Evolutionary conservation across 2,888 invertebrate species (phyloP).

Genomic region (Caenorhabditis becei): DNA sequence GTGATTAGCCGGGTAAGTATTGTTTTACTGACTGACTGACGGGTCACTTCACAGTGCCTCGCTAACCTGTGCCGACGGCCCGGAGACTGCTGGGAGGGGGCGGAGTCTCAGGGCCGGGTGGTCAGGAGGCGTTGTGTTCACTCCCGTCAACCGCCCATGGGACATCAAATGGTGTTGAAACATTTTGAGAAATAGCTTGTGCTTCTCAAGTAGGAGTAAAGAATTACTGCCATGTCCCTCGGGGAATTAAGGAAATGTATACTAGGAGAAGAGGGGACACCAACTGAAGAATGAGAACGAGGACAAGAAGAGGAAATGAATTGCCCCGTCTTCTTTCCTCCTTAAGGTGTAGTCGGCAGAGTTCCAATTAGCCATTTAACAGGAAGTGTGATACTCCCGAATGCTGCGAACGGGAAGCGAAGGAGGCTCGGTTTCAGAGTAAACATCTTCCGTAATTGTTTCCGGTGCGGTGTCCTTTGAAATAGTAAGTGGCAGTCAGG

Average conservation of each 20-base stretch:
- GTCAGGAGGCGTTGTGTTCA: constrained; percentile 33
- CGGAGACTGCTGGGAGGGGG: constrained; percentile 14
- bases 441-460: constrained; percentile 54
- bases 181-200: constrained; percentile 56
- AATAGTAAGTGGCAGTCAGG: constrained; percentile 20
- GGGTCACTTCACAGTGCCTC: constrained; percentile 47
- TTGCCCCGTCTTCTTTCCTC: constrained; percentile 33
- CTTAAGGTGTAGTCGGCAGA: constrained; percentile 40
- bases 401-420: constrained; percentile 18
- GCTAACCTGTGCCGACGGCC: constrained; percentile 53
- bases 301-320: constrained; percentile 28
- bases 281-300: constrained; percentile 28
- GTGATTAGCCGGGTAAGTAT: background rate
- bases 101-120: constrained; percentile 51
- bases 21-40: constrained; percentile 37
- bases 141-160: constrained; percentile 49
- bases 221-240: constrained; percentile 55
- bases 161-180: constrained; percentile 61
- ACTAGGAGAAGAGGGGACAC: constrained; percentile 30
- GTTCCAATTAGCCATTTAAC: constrained; percentile 50
- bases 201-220: constrained; percentile 48
- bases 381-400: constrained; percentile 42
- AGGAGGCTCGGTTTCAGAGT: constrained; percentile 56
- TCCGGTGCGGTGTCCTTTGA: constrained; percentile 37
- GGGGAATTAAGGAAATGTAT: constrained; percentile 58